Conservation (phyloP, 2,888 invertebrate species). For the Capitulum mitella region DNA sequence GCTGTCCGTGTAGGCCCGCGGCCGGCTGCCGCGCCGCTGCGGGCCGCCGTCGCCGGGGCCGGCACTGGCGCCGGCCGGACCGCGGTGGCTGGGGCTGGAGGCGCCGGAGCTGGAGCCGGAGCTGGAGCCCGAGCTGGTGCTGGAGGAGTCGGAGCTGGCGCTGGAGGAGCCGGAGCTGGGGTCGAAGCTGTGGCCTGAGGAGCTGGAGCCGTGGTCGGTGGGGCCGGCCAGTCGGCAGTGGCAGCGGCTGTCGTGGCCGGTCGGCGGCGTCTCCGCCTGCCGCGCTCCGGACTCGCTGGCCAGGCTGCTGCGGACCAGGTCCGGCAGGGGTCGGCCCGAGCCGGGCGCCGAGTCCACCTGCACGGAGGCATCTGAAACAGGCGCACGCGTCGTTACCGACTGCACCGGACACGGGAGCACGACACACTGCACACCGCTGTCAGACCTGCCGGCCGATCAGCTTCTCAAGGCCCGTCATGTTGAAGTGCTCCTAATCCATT, state of each 20-base stretch:
- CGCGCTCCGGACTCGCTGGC: not conserved
- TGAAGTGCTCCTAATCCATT: no score
- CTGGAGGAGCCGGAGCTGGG: no score
- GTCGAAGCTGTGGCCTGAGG: no score
- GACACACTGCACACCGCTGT: no score
- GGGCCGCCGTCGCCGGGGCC: not conserved
- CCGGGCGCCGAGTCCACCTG: not conserved
- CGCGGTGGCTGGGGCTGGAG: not conserved
- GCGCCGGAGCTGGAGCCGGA: no score
- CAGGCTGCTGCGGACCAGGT: not conserved
- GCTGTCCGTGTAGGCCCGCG: conserved; percentile 1
- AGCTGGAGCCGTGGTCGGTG: not conserved
- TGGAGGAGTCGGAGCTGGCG: no score
- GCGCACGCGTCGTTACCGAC: no score
- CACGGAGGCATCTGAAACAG: not conserved
- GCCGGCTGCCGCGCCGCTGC: no score
- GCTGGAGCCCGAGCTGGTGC: no score
- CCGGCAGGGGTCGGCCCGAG: not conserved
- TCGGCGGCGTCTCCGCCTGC: not conserved
- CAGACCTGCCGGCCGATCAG: no score
- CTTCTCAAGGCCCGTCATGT: no score
- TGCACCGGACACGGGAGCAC: no score
- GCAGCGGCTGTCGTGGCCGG: not conserved
- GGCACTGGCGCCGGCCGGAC: not conserved
- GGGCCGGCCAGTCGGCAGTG: not conserved